These are phyloP conservation scores for Danio rerio DNA, from an alignment of 2,113 vertebrate species.

Conservation along the genomic window DNA sequence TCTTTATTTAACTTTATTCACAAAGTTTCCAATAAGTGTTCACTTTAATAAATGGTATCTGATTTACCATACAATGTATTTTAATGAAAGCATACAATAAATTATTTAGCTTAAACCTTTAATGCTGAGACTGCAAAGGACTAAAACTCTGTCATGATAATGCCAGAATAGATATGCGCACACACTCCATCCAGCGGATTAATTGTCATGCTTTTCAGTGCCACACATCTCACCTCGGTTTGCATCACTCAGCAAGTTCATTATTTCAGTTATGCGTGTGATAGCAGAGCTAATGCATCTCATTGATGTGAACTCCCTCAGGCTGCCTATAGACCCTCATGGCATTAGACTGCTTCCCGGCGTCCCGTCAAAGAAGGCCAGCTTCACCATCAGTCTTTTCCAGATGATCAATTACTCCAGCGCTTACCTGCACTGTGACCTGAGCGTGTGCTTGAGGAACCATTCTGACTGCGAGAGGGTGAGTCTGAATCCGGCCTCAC, in stretches of 20 bases:
- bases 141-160: background rate
- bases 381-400: conserved; percentile 81
- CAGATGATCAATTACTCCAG: conserved; percentile 81
- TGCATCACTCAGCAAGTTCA: conserved; percentile 3
- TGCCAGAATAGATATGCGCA: background rate
- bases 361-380: conserved; percentile 65
- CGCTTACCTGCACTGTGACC: conserved; percentile 80
- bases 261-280: background rate
- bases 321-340: conserved; percentile 64
- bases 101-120: too few species aligned
- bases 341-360: conserved; percentile 72
- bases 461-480: conserved; percentile 72
- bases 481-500: conserved; percentile 15
- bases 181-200: background rate
- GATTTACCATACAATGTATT: too few species aligned
- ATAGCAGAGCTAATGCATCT: conserved; percentile 7
- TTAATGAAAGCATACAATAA: too few species aligned
- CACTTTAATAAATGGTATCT: too few species aligned
- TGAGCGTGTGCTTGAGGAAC: conserved; percentile 71
- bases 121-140: background rate
- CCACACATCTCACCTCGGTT: background rate
- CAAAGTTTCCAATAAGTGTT: too few species aligned
- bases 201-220: background rate
- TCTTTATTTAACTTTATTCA: too few species aligned
- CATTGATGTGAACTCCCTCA: conserved; percentile 47